Base-by-base conservation (phyloP, 2,888 invertebrate genomes). In the Coelinius sp. region DNA sequence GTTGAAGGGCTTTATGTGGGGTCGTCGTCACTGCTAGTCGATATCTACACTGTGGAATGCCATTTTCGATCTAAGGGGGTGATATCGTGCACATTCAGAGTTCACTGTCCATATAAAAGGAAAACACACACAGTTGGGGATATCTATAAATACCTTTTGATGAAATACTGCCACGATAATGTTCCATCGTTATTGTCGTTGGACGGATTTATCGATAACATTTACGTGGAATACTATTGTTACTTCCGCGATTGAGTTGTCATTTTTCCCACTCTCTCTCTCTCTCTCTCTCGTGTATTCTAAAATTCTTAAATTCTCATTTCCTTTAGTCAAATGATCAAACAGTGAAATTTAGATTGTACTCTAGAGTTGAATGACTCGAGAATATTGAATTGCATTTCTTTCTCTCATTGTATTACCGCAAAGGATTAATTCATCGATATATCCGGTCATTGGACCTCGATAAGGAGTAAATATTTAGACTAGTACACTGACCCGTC, bases 21-120 rank as follows among this genome's bases (percentile, higher is more conserved):
- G 82, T 84, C 83, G 81, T 83, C 80, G 82, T 77, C 83, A 80
- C 80, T 68, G 71, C 73, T 76, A 82, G 81, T 83, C 83, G 79
- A 83, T 82, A 83, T 78, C 79, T 73, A 64, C 44, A 64, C 41
- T 44, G 64, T 35, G 59, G 20, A 59, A 59, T 59, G 59, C 31
- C 35, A 20, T 31, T 35, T n/a, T 31, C 59, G 35, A 59, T 59
- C 59, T 35, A 35, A 59, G 52, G 53, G 66, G 56, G 44, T 31
- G 69, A 69, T 59, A 49, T 17, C 69, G 35, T 62, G 10, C 41
- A 44, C n/a, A 14, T 41, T 12, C 59, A 62, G 31, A 22, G 62
- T 35, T 62, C 62, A 38, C 59, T 56, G 56, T 59, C 24, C 38
- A 69, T 24, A 25, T 25, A 7, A 31, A 1, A 66, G 46, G 17